These are phyloP conservation scores for Tiphia femorata DNA, from an alignment of 2,888 invertebrate genomes.

Conservation along the genomic window DNA sequence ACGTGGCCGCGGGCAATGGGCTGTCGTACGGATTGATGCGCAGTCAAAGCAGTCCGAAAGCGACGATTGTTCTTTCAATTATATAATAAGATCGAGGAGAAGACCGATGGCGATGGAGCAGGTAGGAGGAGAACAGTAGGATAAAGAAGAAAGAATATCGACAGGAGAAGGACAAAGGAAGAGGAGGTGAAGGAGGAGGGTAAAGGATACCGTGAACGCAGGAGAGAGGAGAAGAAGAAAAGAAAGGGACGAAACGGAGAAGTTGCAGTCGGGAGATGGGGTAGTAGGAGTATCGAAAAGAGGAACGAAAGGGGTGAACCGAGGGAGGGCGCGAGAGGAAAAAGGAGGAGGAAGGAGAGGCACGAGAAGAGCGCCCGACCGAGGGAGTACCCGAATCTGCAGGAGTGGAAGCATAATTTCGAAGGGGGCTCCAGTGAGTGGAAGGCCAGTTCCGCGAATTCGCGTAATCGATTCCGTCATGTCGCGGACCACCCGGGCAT, in stretches of 20 bases:
- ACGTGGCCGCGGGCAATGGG: constrained; percentile 44
- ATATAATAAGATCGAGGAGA: constrained; percentile 56
- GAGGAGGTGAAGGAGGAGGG: too few species aligned
- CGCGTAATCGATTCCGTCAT: constrained; percentile 69
- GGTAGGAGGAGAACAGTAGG: too few species aligned
- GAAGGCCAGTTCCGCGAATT: constrained; percentile 65
- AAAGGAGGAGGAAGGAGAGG: constrained; percentile 1
- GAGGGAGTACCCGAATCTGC: constrained; percentile 12
- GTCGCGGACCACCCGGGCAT: constrained; percentile 68
- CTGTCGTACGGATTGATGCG: constrained; percentile 65
- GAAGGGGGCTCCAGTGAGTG: constrained; percentile 48
- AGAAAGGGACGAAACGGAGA: constrained; percentile 14
- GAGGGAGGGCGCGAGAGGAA: constrained; percentile 14
- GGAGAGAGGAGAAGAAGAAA: constrained; percentile 26
- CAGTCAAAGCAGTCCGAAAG: constrained; percentile 54
- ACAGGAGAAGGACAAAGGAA: too few species aligned
- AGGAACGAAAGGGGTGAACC: constrained; percentile 18
- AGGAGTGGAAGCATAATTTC: constrained; percentile 59
- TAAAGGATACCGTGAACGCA: too few species aligned
- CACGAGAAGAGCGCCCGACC: constrained; percentile 7
- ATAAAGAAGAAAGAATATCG: too few species aligned
- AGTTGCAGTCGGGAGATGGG: too few species aligned
- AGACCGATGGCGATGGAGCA: background rate
- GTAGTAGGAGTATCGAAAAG: constrained; percentile 22
- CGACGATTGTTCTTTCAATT: constrained; percentile 67